Conservation (phyloP, 1,140 invertebrate genomes). For the Scaptomyza hsui region DNA sequence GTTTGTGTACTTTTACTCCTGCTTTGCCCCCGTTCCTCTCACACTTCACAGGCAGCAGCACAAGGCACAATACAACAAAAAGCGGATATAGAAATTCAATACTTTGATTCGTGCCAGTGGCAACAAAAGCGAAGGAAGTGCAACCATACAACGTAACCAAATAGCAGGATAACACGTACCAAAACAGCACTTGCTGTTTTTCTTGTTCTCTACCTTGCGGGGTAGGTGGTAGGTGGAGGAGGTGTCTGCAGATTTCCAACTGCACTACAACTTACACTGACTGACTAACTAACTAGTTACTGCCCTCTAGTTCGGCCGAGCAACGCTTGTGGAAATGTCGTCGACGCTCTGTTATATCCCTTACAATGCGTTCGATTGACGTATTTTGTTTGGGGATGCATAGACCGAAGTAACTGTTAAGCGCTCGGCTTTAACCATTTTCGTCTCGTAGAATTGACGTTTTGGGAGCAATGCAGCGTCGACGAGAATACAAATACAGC, state of each 20-base stretch:
- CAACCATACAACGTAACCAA: conserved; percentile 82
- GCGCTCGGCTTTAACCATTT: too few species aligned
- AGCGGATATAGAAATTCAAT: conserved; percentile 84
- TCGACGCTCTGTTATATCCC: too few species aligned
- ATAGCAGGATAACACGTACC: conserved; percentile 81
- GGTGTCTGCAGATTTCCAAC: conserved; percentile 56
- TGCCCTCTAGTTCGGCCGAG: too few species aligned
- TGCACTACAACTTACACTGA: conserved; percentile 48
- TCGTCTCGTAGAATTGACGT: too few species aligned
- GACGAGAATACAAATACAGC: too few species aligned
- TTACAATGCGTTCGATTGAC: too few species aligned
- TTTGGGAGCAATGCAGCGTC: too few species aligned
- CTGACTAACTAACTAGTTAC: conserved; percentile 45
- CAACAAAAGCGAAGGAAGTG: conserved; percentile 66
- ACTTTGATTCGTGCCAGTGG: conserved; percentile 81
- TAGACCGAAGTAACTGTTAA: too few species aligned
- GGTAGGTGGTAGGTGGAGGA: background rate
- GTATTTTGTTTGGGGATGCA: too few species aligned
- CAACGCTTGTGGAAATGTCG: too few species aligned
- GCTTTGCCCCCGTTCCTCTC: conserved; percentile 12
- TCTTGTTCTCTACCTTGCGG: background rate
- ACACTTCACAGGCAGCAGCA: conserved; percentile 8
- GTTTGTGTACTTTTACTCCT: conserved; percentile 57
- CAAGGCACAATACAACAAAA: conserved; percentile 53
- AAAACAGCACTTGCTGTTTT: conserved; percentile 66